Base-by-base conservation (phyloP, 2,113 vertebrate genomes). In the Melozone crissalis region DNA sequence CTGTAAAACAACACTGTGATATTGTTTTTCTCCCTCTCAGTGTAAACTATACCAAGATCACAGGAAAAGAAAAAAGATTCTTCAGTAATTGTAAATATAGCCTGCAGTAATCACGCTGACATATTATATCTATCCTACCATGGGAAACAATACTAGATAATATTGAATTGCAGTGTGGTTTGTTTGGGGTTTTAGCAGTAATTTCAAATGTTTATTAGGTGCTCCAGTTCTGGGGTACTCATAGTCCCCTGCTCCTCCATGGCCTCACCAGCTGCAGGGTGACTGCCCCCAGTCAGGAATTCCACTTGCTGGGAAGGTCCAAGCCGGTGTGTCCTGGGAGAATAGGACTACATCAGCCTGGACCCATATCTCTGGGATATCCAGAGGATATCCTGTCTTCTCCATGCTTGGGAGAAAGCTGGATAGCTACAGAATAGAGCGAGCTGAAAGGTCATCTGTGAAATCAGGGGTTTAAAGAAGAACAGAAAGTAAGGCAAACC, bases 261-360 rank as follows among this genome's bases (percentile, higher is more conserved):
- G 7, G 2, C 30, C 33, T 76, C 27, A 65, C 12, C 35, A 77
- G 23, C 23, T 2, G 5, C 35, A 76, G 35, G 21, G 21, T 10
- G 24, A 43, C 39, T 68, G 18, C 8, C 11, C 12, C 7, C 0
- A 2, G 35, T 65, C 8, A 26, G 35, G 16, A 65, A 61, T 65
- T 66, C 33, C 31, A 26, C 37, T 11, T 37, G 15, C 30, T 0
- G 1, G 21, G 9, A 61, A 49, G 19, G 23, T 55, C 27, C 2
- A 3, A 22, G 33, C 20, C 1, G 0, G 13, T 19, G 33, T 49
- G 43, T 49, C 17, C 23, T 4, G 4, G n/a, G 13, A 47, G 20
- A 78, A 31, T 3, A 16, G 44, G 44, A 77, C 3, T 11, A 54
- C 0, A 0, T 27, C 4, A 3, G 21, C n/a, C 37, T 75, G 46